Evolutionary conservation across 2,888 invertebrate species (phyloP).

Genomic region (Schizaphis graminum): DNA sequence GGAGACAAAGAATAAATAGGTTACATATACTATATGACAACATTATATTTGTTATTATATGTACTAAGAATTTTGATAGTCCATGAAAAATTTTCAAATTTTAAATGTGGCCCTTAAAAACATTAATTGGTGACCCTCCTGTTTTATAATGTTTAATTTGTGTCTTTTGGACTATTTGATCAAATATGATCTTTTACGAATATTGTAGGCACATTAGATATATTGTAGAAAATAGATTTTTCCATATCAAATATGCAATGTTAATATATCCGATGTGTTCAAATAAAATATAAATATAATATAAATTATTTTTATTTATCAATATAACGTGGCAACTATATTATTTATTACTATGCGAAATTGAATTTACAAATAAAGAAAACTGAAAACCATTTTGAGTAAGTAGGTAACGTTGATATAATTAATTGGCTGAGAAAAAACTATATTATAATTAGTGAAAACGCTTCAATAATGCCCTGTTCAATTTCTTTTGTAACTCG

Average conservation of each 20-base stretch:
- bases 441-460: not conserved
- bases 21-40: no score
- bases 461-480: not conserved
- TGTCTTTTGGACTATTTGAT: not conserved
- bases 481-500: conserved; percentile 47
- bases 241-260: not conserved
- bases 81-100: no score
- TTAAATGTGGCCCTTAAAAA: no score
- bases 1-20: no score
- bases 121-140: no score
- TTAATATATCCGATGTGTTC: not conserved
- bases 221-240: no score
- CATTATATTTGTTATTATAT: no score
- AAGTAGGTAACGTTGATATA: not conserved
- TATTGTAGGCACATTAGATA: not conserved
- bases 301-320: not conserved
- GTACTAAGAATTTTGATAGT: no score
- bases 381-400: not conserved
- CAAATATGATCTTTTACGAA: not conserved
- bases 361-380: not conserved
- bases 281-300: not conserved
- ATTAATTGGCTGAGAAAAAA: not conserved
- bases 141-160: not conserved
- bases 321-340: not conserved
- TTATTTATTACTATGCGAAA: not conserved